These are phyloP conservation scores for Nothoprocta perdicaria DNA, from an alignment of 2,113 vertebrate species.

Conservation along the genomic window DNA sequence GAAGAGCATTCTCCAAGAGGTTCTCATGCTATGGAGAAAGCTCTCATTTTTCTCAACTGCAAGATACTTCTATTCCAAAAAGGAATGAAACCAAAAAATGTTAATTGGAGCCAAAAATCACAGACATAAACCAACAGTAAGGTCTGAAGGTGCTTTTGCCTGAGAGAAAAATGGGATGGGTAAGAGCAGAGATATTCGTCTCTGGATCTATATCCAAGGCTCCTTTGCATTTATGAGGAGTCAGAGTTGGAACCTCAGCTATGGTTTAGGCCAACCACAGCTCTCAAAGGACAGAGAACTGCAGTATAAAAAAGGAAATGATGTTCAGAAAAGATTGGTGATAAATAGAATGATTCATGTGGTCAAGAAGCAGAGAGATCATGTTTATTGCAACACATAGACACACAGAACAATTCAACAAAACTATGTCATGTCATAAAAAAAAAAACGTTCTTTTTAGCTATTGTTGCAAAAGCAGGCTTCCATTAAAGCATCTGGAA, in stretches of 20 bases:
- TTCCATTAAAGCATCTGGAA: background rate
- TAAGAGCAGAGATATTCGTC: background rate
- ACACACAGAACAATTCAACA: background rate
- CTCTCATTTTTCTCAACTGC: background rate
- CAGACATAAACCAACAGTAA: slow-evolving; percentile 56
- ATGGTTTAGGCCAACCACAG: background rate
- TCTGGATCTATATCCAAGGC: background rate
- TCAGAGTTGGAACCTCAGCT: background rate
- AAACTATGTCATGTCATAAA: slow-evolving; percentile 14
- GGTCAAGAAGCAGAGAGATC: background rate
- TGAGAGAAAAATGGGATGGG: slow-evolving; percentile 53
- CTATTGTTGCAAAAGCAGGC: background rate
- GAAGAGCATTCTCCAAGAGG: background rate
- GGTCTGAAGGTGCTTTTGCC: slow-evolving; percentile 52
- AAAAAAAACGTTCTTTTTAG: slow-evolving; percentile 1
- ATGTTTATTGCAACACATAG: background rate
- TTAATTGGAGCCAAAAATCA: slow-evolving; percentile 70
- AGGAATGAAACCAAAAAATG: slow-evolving; percentile 30
- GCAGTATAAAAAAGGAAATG: background rate
- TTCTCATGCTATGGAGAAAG: background rate
- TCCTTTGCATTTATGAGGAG: background rate
- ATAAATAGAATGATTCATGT: slow-evolving; percentile 4
- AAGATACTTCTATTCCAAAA: slow-evolving; percentile 36
- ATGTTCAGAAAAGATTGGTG: background rate
- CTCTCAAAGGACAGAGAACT: background rate